Evolutionary conservation across 2,888 invertebrate genomes (phyloP), one percentile per base, ranked within the genome.

Genomic region (Lordiphosa andalusiaca): DNA sequence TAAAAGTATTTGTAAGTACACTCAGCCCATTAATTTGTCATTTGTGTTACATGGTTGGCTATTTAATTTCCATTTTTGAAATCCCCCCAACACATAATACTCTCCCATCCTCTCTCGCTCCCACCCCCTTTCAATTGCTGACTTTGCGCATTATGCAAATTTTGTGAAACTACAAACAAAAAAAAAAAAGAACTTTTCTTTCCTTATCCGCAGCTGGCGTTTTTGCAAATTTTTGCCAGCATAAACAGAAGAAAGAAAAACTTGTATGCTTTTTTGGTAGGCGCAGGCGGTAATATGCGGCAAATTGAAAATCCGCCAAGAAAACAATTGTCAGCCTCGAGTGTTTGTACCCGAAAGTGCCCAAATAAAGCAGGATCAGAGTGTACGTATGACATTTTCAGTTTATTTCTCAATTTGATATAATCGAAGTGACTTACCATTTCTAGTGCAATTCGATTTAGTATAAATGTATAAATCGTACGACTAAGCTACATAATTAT

Each of bases 401-500:
- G 47, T n/a, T 36, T 37, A 30, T 44, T 46, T 56, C 47, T 35
- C 38, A n/a, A 10, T 44, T 38, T 44, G 39, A 40, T 65, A 40
- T 64, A 64, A 49, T 63, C 68, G 71, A 68, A 68, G 73, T 64
- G 73, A 66, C 70, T 80, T 81, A 73, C 23, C 53, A 36, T 56
- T 40, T 44, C 68, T 69, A 52, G 57, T 69, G 63, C 70, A 71
- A 59, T 65, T 67, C 59, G 60, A 67, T 53, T 53, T 35, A n/a
- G 77, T 81, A 84, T 55, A 83, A 84, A 84, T 66, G 70, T 59
- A 57, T 80, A 72, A 54, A 40, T 46, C 61, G 44, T 67, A 67
- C 49, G 52, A 61, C 77, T 77, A 77, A 84, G 84, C 84, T 77
- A 77, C 77, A 84, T 77, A 84, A 77, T 40, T 50, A 47, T 53